Conservation (phyloP, 2,797 vertebrate species). For the Lates japonicus region DNA sequence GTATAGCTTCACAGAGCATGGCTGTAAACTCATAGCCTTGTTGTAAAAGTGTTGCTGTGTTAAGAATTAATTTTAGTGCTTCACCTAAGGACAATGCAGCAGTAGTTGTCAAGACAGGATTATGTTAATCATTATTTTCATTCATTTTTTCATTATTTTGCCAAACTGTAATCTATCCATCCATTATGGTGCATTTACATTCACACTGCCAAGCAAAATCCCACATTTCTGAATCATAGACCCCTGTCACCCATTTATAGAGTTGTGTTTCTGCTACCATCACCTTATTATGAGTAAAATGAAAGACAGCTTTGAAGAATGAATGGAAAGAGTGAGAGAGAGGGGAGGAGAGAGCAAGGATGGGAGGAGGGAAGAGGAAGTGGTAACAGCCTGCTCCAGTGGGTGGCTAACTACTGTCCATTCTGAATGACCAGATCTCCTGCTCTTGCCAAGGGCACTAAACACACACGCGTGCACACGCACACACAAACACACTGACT, state of each 20-base stretch:
- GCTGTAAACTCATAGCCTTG: not conserved
- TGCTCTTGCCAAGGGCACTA: constrained; percentile 69
- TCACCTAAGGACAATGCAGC: not conserved
- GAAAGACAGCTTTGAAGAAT: not conserved
- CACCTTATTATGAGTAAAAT: not conserved
- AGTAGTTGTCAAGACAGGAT: not conserved
- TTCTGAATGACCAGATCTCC: constrained; percentile 60
- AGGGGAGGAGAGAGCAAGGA: not conserved
- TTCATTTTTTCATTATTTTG: not conserved
- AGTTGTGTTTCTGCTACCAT: not conserved
- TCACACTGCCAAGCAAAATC: not conserved
- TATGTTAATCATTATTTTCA: not conserved
- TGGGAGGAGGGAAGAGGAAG: constrained; percentile 37
- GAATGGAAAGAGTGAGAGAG: constrained; percentile 1
- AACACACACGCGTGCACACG: constrained; percentile 34
- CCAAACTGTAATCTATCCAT: not conserved
- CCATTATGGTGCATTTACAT: not conserved
- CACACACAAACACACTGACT: constrained; percentile 23
- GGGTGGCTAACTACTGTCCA: constrained; percentile 76
- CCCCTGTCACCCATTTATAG: not conserved
- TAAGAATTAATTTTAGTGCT: not conserved
- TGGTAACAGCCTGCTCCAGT: constrained; percentile 74
- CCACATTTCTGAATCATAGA: not conserved
- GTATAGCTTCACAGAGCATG: not conserved
- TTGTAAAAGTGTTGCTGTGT: not conserved